Evolutionary conservation across 1,140 invertebrate genomes (phyloP).

Genomic region (Littorina saxatilis): DNA sequence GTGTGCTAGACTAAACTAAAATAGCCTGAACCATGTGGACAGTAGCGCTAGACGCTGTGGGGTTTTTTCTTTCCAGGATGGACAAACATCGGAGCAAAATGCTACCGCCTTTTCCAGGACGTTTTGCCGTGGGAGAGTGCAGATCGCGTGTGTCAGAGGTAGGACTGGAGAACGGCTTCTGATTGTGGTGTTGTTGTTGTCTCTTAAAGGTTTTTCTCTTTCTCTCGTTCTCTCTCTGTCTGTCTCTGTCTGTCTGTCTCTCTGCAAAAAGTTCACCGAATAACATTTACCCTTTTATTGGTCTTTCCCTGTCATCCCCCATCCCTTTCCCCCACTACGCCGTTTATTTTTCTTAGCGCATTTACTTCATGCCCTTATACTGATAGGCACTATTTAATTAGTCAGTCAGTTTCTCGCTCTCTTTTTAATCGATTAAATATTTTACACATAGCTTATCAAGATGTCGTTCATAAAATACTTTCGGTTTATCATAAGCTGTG

Average conservation of each 20-base stretch:
- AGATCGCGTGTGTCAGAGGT: conserved; percentile 11
- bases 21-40: too few relatives aligned
- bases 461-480: too few relatives aligned
- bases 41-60: too few relatives aligned
- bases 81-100: conserved; percentile 13
- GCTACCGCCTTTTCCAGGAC: conserved; percentile 20
- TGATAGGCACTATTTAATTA: too few relatives aligned
- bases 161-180: neutral
- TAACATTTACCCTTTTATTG: neutral
- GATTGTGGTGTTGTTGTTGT: too few relatives aligned
- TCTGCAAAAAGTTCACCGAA: neutral
- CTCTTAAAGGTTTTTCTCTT: neutral
- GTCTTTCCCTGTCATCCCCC: neutral
- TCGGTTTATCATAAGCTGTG: too few relatives aligned
- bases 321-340: neutral
- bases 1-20: too few relatives aligned
- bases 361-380: too few relatives aligned
- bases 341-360: too few relatives aligned
- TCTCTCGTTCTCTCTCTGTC: neutral
- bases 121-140: conserved; percentile 26
- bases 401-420: too few relatives aligned
- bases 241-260: neutral
- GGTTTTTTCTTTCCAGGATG: conserved; percentile 15
- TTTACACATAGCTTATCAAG: too few relatives aligned
- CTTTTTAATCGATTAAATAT: too few relatives aligned